Evolutionary conservation across 2,797 vertebrate species (phyloP).

Genomic region (Cyprinella venusta): DNA sequence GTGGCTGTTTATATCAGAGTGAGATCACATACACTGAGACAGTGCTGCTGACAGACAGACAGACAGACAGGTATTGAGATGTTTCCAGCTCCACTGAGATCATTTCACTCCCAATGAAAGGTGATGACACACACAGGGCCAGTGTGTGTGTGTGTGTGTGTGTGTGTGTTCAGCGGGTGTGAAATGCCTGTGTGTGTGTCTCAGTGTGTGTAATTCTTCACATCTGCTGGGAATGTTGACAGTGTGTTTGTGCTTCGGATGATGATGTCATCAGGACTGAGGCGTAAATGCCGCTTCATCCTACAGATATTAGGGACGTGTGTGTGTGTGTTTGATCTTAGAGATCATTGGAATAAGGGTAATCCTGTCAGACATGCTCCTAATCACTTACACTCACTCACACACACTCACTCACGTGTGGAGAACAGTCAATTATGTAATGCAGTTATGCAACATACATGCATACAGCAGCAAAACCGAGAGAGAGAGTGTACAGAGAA

Average conservation of each 20-base stretch:
- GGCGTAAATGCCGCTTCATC: background rate
- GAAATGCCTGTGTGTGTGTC: conserved; percentile 60
- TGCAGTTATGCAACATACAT: conserved; percentile 64
- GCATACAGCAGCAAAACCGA: conserved; percentile 54
- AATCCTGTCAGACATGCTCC: conserved; percentile 53
- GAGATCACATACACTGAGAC: background rate
- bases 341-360: conserved; percentile 46
- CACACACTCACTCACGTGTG: conserved; percentile 61
- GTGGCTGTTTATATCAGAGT: background rate
- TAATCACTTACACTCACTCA: conserved; percentile 54
- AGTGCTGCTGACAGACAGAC: background rate
- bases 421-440: conserved; percentile 68
- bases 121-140: conserved; percentile 50
- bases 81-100: conserved; percentile 72
- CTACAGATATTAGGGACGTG: background rate
- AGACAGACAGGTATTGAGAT: conserved; percentile 52
- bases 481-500: conserved; percentile 78
- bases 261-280: background rate
- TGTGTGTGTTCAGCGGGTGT: conserved; percentile 66
- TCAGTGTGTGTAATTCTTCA: background rate
- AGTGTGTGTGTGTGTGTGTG: background rate
- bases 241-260: background rate
- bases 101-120: conserved; percentile 76
- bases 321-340: conserved; percentile 24
- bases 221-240: background rate